Evolutionary conservation across 1,140 invertebrate species (phyloP), one percentile per base, ranked within the genome.

Genomic region (Camponotus pennsylvanicus): DNA sequence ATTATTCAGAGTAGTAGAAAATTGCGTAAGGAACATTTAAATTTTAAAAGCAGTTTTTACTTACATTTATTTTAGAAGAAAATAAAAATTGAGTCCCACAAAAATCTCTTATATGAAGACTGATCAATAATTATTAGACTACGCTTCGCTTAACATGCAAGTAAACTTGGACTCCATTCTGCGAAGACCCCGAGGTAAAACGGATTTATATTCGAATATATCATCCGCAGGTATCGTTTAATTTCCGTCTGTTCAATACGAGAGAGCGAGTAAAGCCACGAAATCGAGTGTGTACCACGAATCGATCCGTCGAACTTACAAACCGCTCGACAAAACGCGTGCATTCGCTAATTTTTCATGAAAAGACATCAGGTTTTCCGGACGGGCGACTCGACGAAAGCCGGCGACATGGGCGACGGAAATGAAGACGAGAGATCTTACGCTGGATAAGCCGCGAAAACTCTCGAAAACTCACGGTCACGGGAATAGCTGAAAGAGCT

Each of bases 361-460:
- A 78, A 64, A 85, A 55, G 82, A 85, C 34, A 45, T 52, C 82
- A 66, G 21, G 66, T 61, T 85, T 78, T 78, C 63, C 73, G 82
- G 49, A 32, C 63, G 64, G 61, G 8, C 69, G 79, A 83, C 40
- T 83, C 79, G 63, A 66, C 71, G 80, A 89, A 85, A 78, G 76
- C 67, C 55, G 78, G 69, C 59, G 89, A 89, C 88, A 69, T 73
- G 85, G 61, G 21, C 63, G 57, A 63, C 89, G 89, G 89, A 90
- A 90, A 90, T 90, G 89, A 90, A 90, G 89, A 90, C 88, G 89
- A 90, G 89, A 90, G 89, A 90, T 90, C 86, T 86, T 82, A 69
- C 59, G 45, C 18, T 71, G 88, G 88, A 90, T 82, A 90, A 90
- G 66, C 70, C 79, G 70, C 49, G 61, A 85, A 76, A 86, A 89